Conservation (phyloP, 2,113 vertebrate genomes). For the Hippocampus comes region DNA sequence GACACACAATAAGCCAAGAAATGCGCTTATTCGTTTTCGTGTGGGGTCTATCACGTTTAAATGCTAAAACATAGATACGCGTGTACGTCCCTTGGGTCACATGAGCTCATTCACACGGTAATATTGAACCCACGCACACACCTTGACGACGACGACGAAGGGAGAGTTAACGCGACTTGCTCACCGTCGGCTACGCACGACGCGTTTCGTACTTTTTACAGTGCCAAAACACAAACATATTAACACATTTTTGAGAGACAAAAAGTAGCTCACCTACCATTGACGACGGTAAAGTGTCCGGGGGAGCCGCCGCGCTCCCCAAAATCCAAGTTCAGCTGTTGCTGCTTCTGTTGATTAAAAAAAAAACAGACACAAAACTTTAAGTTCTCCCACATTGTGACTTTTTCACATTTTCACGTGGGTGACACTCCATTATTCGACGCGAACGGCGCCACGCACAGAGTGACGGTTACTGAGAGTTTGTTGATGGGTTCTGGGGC, state of each 20-base stretch:
- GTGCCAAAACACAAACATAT: no score
- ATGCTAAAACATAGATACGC: neutral
- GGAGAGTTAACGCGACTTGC: neutral
- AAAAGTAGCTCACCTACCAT: constrained; percentile 29
- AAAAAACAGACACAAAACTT: neutral
- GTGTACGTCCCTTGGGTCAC: neutral
- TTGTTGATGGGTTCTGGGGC: constrained; percentile 26
- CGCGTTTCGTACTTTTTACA: neutral
- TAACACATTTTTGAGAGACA: neutral
- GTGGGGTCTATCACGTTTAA: neutral
- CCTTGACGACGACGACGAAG: neutral
- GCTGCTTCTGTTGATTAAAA: constrained; percentile 3
- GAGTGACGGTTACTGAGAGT: neutral
- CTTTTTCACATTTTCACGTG: neutral
- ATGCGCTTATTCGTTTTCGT: neutral
- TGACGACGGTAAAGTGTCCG: neutral
- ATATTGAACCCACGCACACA: neutral
- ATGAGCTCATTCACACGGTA: neutral
- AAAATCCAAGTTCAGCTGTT: constrained; percentile 5
- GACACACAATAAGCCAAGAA: neutral
- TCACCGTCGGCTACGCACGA: neutral
- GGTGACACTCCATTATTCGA: neutral
- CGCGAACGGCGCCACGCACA: neutral
- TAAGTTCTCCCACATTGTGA: constrained; percentile 14
- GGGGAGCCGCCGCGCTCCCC: constrained; percentile 16